Evolutionary conservation across 2,113 vertebrate species (phyloP).

Genomic region (Myanophis thanlyinensis): DNA sequence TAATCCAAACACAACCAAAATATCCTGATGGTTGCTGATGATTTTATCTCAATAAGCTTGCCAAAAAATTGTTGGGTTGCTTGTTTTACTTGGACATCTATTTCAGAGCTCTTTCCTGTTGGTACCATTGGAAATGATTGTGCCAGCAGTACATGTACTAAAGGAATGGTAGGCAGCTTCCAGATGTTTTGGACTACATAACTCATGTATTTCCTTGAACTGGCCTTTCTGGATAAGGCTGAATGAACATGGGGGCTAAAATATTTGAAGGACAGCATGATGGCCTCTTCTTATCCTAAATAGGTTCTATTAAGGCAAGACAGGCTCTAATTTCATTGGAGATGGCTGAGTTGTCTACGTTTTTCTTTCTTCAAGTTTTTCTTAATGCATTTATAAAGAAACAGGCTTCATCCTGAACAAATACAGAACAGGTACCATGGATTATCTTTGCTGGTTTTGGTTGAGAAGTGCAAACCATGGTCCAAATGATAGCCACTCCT

Average conservation of each 20-base stretch:
- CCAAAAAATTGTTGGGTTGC: neutral
- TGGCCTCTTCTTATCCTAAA: neutral
- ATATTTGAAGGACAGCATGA: neutral
- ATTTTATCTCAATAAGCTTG: neutral
- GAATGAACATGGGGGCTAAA: neutral
- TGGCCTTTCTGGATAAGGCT: neutral
- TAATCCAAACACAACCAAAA: neutral
- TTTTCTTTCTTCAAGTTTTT: neutral
- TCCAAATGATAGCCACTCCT: neutral
- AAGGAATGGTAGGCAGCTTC: neutral
- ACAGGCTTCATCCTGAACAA: neutral
- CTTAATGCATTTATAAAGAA: neutral
- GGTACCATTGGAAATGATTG: neutral
- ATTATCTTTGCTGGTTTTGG: neutral
- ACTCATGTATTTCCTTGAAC: neutral
- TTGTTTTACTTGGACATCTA: neutral
- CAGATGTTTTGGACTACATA: neutral
- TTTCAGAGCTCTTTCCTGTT: neutral
- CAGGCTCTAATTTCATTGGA: neutral
- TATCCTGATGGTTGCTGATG: neutral
- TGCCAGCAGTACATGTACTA: neutral
- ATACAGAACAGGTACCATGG: neutral
- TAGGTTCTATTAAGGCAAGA: neutral
- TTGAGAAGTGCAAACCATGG: neutral
- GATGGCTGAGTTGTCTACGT: neutral